Conservation (phyloP, 2,797 vertebrate genomes). For the Chelmon rostratus region DNA sequence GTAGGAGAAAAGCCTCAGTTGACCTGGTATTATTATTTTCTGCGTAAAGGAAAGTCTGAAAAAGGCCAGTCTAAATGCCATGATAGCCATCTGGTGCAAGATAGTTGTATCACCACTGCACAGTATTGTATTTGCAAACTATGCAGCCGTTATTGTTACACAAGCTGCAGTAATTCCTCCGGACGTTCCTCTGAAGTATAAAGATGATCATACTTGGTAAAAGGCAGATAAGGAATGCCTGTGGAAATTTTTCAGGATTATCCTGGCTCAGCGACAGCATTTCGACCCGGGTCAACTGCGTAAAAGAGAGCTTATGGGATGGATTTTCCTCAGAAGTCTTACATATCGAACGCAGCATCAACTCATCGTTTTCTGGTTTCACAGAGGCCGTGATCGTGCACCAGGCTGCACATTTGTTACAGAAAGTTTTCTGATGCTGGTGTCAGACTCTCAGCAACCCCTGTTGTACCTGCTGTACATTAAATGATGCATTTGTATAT, state of each 20-base stretch:
- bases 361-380: constrained; percentile 19
- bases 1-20: constrained; percentile 11
- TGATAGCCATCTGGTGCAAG: constrained; percentile 28
- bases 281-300: constrained; percentile 14
- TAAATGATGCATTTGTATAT: neutral
- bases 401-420: neutral
- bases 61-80: constrained; percentile 22
- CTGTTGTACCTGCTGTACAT: neutral
- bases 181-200: neutral
- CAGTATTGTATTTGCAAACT: constrained; percentile 5
- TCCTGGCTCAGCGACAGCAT: constrained; percentile 10
- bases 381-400: neutral
- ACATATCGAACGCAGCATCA: constrained; percentile 19
- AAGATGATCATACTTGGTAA: constrained; percentile 41
- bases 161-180: neutral
- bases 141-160: neutral
- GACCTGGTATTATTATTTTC: constrained; percentile 21
- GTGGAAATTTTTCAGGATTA: constrained; percentile 36
- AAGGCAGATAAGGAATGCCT: constrained; percentile 22
- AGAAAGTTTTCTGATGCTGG: too few relatives aligned
- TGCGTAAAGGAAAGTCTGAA: constrained; percentile 6
- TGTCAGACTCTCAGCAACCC: neutral
- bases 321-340: constrained; percentile 21
- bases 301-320: constrained; percentile 19
- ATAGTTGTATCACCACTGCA: constrained; percentile 11